Base-by-base conservation (phyloP, 2,888 invertebrate genomes). In the Leptopterna dolabrata region DNA sequence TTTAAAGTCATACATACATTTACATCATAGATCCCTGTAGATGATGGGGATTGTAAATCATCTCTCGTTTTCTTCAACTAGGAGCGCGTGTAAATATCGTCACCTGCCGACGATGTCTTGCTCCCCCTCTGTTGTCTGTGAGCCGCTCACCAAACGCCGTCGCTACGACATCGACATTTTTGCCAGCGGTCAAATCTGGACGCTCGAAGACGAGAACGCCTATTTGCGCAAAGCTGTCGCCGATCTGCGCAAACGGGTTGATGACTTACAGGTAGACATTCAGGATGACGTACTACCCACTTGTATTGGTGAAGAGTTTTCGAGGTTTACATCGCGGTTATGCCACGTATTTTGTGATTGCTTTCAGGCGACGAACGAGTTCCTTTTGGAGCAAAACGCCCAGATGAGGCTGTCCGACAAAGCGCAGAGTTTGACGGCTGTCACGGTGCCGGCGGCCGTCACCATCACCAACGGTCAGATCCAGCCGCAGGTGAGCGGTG, bases 311-410 rank as follows among this genome's bases (percentile, higher is more conserved):
- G 36, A 36, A 7, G 4, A 4, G 36, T 2, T 36, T 36, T 36
- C 7, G 36, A 36, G 2, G 7, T 2, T 7, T 7, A 36, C 36
- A 7, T 7, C 36, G 2, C 36, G 7, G 7, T 36, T 36, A 36
- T 4, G 2, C 2, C 2, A 2, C 7, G 36, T 36, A 4, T 36
- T 36, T 7, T 36, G 36, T 36, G 4, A 4, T 2, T 36, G 4
- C 36, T 73, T 47, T 6, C 76, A 85, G 85, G 95, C 95, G 0
- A 95, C 96, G 11, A 96, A 96, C 91, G 96, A 96, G 91, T 96
- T 96, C 91, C 93, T 96, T 14, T 92, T 96, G 89, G 95, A 95
- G 90, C 96, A 96, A 92, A 96, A 96, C 91, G 95, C 96, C 30
- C 94, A 95, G 89, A 92, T 95, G 88, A 93, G 96, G 43, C 93